Percentiles rank a stretch among this genome's conserved stretches.
Conservation (phyloP, 2,888 invertebrate genomes). For the Mesoligia furuncula region DNA sequence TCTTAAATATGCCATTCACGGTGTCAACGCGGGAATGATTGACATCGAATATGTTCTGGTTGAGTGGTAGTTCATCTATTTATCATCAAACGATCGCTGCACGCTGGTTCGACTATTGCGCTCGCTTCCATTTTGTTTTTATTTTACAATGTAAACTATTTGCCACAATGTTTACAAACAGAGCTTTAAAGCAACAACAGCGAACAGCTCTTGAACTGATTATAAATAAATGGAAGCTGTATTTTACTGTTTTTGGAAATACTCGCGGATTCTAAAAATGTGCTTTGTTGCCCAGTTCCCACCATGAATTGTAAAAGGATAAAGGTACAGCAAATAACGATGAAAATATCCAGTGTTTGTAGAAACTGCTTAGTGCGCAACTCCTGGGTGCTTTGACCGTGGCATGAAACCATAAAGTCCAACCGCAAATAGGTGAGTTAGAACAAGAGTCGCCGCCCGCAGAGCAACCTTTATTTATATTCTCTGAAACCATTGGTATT, state of each 20-base stretch:
- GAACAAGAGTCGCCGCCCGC: conserved; percentile 29
- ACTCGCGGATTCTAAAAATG: neutral
- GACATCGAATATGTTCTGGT: conserved; percentile 40
- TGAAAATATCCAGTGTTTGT: conserved; percentile 11
- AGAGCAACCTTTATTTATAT: conserved; percentile 33
- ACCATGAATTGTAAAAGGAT: conserved; percentile 6
- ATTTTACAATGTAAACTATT: conserved; percentile 26
- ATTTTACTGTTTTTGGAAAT: conserved; percentile 16
- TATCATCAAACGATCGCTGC: conserved; percentile 14
- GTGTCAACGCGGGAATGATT: conserved; percentile 31
- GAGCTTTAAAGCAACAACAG: conserved; percentile 26
- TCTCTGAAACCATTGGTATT: conserved; percentile 36
- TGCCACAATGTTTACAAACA: conserved; percentile 23
- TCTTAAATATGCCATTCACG: conserved; percentile 42
- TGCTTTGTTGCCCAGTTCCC: neutral
- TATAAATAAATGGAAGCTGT: conserved; percentile 18
- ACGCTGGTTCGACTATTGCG: neutral
- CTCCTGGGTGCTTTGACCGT: conserved; percentile 30
- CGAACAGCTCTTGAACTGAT: conserved; percentile 9
- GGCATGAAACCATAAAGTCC: conserved; percentile 46
- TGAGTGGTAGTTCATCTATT: conserved; percentile 29
- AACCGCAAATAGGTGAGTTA: conserved; percentile 40
- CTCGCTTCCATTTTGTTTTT: conserved; percentile 22
- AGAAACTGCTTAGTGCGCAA: conserved; percentile 7
- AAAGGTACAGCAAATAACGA: conserved; percentile 1